Base-by-base conservation (phyloP, 2,888 invertebrate genomes). In the Sinohyriopsis cumingii region DNA sequence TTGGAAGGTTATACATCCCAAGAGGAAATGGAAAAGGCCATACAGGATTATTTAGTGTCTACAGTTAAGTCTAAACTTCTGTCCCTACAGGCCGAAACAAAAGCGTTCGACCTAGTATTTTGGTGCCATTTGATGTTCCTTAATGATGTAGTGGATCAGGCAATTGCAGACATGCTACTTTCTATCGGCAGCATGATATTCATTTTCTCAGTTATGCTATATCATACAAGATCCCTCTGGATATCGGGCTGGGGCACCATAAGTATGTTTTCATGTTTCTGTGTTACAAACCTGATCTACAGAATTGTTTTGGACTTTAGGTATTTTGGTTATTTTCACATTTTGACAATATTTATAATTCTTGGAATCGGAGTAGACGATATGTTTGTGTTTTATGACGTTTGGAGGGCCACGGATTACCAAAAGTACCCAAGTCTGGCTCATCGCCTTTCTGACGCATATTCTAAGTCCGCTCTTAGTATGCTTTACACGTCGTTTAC, bases 401-500 rank as follows among this genome's bases (percentile, higher is more conserved):
- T 79, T 5, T 85, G 85, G 85, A 72, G 78, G 60, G 73, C 74
- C 20, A 78, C 81, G 0, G 77, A 73, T 6, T 75, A 69, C 53
- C 61, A 71, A 9, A n/a, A 65, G 0, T 82, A 75, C 54, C 78
- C 76, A 5, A 73, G 70, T 25, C 64, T 84, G n/a, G 79, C 80
- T 3, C 81, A 82, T 57, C 69, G 84, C 22, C 70, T 84, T 24
- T 77, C 83, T 18, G 78, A 77, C 59, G 81, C 82, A 15, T 85
- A 82, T 70, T 70, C 69, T n/a, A 80, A 78, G 57, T 80, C 82
- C 3, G 78, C 77, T 9, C 57, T 74, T 20, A 81, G 80, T 63
- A 85, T 84, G 83, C 73, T 84, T 33, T 75, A 82, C 45, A 84
- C 85, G 20, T 84, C 85, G 25, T 61, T 84, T 12, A 84, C 84